phyloP scores from a whole-genome alignment of 2,113 vertebrate genomes.

The Oncorhynchus keta region DNA sequence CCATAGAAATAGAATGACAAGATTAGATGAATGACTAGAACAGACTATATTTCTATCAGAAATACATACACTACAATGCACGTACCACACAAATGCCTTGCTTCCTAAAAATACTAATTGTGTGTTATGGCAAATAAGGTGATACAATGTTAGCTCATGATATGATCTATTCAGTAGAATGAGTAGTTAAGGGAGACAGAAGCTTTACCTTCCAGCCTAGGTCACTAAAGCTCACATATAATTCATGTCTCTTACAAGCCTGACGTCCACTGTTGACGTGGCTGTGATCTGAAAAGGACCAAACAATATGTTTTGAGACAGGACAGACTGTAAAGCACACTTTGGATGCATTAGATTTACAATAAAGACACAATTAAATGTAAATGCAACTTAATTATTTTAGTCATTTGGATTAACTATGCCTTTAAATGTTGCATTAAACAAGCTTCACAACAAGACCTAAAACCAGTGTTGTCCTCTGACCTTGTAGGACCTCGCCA shows the following conservation, averaged over 20 bases:
- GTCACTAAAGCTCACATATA: constrained; percentile 96
- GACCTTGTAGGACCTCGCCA: constrained; percentile 72
- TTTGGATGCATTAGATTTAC: background rate
- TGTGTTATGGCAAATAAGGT: too few species aligned
- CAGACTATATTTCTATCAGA: too few species aligned
- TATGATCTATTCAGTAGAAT: background rate
- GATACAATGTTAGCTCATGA: too few species aligned
- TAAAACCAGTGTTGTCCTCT: too few species aligned
- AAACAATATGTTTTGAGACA: background rate
- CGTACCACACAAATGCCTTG: too few species aligned
- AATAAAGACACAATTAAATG: background rate
- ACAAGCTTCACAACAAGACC: too few species aligned
- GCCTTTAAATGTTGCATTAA: background rate
- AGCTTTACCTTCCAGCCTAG: constrained; percentile 92
- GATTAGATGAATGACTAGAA: too few species aligned
- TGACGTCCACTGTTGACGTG: constrained; percentile 69
- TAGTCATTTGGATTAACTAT: background rate
- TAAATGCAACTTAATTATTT: background rate
- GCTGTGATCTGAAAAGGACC: constrained; percentile 71
- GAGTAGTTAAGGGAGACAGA: background rate
- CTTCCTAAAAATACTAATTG: too few species aligned
- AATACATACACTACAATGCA: too few species aligned
- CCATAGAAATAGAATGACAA: too few species aligned
- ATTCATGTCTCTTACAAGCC: constrained; percentile 88
- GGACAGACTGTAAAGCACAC: background rate